Percentiles rank a stretch among this genome's conserved stretches.
These are phyloP conservation scores for Diploscapter pachys DNA, from an alignment of 1,140 invertebrate species.

Conservation along the genomic window DNA sequence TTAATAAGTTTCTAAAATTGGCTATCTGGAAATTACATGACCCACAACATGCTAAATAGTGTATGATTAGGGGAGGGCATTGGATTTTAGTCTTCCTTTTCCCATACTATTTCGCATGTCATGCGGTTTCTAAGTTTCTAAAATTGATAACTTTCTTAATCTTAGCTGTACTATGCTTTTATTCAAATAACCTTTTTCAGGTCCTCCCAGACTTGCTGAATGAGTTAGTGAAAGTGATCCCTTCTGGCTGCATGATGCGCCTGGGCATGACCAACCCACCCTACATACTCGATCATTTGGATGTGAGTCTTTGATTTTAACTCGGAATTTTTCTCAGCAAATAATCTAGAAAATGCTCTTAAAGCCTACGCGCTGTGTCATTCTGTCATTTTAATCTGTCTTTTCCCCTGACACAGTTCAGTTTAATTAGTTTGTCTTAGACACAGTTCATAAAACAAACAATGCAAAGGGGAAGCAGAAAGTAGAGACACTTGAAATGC, in stretches of 20 bases:
- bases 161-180: background rate
- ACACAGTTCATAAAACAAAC: no score
- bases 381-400: no score
- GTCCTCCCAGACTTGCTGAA: slow-evolving; percentile 78
- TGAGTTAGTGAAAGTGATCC: slow-evolving; percentile 81
- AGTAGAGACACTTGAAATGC: background rate
- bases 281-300: slow-evolving; percentile 89
- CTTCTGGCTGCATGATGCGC: slow-evolving; percentile 73
- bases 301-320: slow-evolving; percentile 60
- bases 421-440: no score
- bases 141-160: background rate
- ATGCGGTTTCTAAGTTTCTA: background rate
- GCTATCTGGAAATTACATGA: no score
- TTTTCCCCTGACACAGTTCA: no score
- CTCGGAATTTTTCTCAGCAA: no score
- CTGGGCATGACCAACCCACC: slow-evolving; percentile 79
- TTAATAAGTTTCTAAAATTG: background rate
- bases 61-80: background rate
- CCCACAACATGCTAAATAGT: no score
- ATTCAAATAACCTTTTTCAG: slow-evolving; percentile 28
- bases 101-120: background rate
- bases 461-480: no score
- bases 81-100: background rate
- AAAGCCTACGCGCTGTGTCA: no score
- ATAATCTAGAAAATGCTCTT: no score